phyloP scores from a whole-genome alignment of 1,140 invertebrate genomes.

The Rhopalosiphum maidis region DNA sequence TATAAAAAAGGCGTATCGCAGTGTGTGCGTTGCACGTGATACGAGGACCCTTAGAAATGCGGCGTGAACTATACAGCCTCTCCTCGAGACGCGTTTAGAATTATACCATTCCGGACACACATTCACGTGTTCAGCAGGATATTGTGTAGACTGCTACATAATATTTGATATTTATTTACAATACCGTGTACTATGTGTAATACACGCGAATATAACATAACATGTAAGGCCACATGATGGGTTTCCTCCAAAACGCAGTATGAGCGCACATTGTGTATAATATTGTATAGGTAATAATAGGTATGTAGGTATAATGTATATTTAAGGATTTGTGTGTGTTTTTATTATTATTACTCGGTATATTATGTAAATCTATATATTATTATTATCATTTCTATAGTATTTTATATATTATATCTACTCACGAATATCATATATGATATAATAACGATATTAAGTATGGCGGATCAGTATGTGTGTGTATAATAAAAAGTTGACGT shows the following conservation, averaged over 20 bases:
- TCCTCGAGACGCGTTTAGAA: neutral
- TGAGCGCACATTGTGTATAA: too few species aligned
- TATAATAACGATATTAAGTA: neutral
- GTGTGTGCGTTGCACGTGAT: neutral
- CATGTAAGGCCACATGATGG: neutral
- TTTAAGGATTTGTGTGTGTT: neutral
- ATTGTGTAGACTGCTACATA: neutral
- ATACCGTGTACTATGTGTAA: neutral
- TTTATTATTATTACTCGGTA: neutral
- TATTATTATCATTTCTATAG: too few species aligned
- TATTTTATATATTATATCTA: neutral
- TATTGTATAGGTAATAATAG: neutral
- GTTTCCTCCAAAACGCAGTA: neutral
- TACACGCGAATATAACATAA: neutral
- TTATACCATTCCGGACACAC: neutral
- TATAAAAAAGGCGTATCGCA: neutral
- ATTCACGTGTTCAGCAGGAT: neutral
- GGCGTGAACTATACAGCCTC: neutral
- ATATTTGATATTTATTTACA: neutral
- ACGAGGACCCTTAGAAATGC: conserved; percentile 38
- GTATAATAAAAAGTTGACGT: neutral
- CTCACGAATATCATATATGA: neutral
- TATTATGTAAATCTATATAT: neutral
- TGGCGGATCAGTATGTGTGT: neutral
- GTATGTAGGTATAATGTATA: neutral